phyloP scores from a whole-genome alignment of 2,888 invertebrate genomes.

The Lottia scabra region DNA sequence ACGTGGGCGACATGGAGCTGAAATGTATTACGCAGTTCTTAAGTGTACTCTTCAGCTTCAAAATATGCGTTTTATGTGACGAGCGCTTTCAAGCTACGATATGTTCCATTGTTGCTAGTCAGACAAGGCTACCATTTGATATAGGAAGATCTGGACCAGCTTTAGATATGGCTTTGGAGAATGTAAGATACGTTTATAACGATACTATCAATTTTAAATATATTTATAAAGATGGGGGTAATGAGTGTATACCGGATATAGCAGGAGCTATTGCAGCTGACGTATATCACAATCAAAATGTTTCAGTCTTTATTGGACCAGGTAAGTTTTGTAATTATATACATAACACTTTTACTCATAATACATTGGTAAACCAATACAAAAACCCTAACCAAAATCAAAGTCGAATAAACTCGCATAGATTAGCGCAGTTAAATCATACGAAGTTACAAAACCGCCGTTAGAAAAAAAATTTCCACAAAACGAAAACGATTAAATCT shows the following conservation, averaged over 20 bases:
- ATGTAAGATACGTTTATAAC: slow-evolving; percentile 6
- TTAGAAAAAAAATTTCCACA: no score
- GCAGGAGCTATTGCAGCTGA: slow-evolving; percentile 12
- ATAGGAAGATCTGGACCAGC: slow-evolving; percentile 19
- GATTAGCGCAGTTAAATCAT: no score
- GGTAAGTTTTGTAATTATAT: slow-evolving; percentile 1
- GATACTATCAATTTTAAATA: slow-evolving; percentile 8
- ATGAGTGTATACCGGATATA: not conserved
- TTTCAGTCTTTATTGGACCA: slow-evolving; percentile 20
- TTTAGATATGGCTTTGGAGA: slow-evolving; percentile 15
- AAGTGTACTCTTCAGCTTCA: no score
- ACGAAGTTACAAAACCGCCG: no score
- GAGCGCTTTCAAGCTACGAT: slow-evolving; percentile 8
- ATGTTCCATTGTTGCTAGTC: slow-evolving; percentile 14
- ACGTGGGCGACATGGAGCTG: no score
- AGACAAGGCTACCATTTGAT: slow-evolving; percentile 14
- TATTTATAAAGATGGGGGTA: slow-evolving; percentile 12
- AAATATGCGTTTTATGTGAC: not conserved
- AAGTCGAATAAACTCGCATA: no score
- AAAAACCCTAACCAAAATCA: no score
- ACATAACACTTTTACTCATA: not conserved
- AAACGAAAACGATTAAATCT: no score
- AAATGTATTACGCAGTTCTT: no score
- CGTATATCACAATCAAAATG: not conserved
- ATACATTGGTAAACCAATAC: no score